phyloP scores from a whole-genome alignment of 2,113 vertebrate species.

The Trogon surrucura region DNA sequence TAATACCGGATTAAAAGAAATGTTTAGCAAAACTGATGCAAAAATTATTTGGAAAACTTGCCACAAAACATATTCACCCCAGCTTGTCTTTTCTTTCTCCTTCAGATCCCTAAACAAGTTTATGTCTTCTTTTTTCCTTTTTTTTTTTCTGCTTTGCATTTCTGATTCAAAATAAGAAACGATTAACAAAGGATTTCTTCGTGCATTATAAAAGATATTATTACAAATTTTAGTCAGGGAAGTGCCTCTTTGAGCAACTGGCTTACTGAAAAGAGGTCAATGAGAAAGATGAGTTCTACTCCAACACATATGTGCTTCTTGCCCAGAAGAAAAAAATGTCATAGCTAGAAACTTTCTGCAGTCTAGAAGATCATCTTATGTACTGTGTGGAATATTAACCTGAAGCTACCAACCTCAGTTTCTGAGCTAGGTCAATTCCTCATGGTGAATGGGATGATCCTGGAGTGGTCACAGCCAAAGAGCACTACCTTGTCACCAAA shows the following conservation, averaged over 20 bases:
- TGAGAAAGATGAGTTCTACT: neutral
- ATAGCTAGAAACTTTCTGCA: neutral
- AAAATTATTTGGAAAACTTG: neutral
- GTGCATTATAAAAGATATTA: neutral
- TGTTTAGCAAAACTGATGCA: neutral
- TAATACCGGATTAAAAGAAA: neutral
- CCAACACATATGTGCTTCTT: neutral
- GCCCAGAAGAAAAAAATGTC: neutral
- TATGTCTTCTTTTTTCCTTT: neutral
- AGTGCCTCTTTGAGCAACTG: neutral
- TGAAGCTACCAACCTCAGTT: neutral
- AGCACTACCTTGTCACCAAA: neutral
- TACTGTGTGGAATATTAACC: neutral
- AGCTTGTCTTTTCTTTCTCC: neutral
- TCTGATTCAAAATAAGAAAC: slow-evolving; percentile 4
- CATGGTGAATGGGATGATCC: neutral
- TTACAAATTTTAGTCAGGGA: neutral
- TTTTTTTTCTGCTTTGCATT: neutral
- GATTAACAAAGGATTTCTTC: neutral
- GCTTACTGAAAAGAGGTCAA: neutral
- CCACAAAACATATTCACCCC: neutral
- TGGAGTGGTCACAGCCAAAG: neutral
- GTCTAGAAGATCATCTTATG: neutral
- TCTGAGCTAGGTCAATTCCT: neutral
- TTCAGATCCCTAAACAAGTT: neutral